These are phyloP conservation scores for Zele albiditarsus DNA, from an alignment of 2,888 invertebrate genomes.

Conservation along the genomic window DNA sequence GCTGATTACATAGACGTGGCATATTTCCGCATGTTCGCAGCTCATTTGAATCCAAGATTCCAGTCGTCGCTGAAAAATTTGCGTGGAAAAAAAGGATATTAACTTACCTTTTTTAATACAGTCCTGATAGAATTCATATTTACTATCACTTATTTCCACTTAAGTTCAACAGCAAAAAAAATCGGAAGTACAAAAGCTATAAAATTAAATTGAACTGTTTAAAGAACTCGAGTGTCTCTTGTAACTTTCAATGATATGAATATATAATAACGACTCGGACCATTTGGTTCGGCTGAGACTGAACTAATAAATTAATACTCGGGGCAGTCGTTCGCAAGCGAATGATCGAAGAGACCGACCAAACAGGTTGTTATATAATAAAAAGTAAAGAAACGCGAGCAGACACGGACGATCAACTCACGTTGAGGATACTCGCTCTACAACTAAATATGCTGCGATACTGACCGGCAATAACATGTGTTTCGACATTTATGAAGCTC, in stretches of 20 bases:
- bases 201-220: background rate
- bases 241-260: background rate
- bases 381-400: conserved; percentile 38
- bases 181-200: background rate
- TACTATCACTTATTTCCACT: background rate
- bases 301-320: conserved; percentile 35
- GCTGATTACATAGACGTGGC: background rate
- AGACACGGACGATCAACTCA: background rate
- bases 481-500: background rate
- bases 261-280: background rate
- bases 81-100: background rate
- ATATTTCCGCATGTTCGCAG: background rate
- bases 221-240: background rate
- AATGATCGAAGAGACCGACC: conserved; percentile 44
- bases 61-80: background rate
- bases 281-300: background rate
- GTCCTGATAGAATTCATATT: conserved; percentile 40
- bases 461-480: background rate
- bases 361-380: conserved; percentile 52
- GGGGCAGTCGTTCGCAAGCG: conserved; percentile 38
- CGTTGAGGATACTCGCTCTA: background rate
- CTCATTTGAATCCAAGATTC: background rate
- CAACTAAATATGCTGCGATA: background rate
- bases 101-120: conserved; percentile 39
- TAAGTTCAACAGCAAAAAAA: background rate